A percentile compares a stretch with the other conserved stretches of the same genome.
These are phyloP conservation scores for Macropodus opercularis DNA, from an alignment of 2,797 vertebrate genomes.

Conservation along the genomic window DNA sequence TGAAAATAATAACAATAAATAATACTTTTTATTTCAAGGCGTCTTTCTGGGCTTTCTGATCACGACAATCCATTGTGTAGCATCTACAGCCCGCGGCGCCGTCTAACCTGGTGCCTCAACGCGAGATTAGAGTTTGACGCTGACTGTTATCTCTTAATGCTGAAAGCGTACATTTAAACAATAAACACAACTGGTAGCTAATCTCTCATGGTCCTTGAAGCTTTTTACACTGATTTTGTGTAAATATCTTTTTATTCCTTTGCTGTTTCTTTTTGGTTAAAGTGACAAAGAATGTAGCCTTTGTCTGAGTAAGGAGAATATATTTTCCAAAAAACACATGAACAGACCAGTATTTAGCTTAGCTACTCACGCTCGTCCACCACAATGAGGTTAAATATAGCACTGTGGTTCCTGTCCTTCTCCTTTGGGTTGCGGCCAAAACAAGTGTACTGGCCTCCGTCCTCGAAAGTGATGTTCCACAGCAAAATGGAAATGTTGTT, in stretches of 20 bases:
- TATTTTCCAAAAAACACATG: too few species aligned
- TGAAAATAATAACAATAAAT: too few species aligned
- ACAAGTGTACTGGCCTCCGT: conserved; percentile 90
- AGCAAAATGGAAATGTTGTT: conserved; percentile 92
- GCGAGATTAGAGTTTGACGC: background rate
- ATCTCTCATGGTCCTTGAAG: background rate
- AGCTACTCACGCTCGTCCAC: conserved; percentile 89
- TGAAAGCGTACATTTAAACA: background rate
- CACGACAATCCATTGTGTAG: too few species aligned
- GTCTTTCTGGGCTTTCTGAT: too few species aligned
- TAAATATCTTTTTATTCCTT: too few species aligned
- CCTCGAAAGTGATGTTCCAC: conserved; percentile 89
- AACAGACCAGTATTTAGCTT: background rate
- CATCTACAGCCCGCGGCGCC: too few species aligned
- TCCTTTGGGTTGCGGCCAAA: conserved; percentile 92
- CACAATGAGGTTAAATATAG: conserved; percentile 87
- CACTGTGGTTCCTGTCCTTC: conserved; percentile 83
- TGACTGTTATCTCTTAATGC: background rate
- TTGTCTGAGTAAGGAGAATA: too few species aligned
- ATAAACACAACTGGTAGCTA: background rate
- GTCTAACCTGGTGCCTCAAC: background rate
- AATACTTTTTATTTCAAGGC: too few species aligned
- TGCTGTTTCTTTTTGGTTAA: too few species aligned
- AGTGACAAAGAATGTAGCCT: too few species aligned
- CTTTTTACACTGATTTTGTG: too few species aligned